Evolutionary conservation across 1,140 invertebrate species (phyloP).

Genomic region (Andricus grossulariae): DNA sequence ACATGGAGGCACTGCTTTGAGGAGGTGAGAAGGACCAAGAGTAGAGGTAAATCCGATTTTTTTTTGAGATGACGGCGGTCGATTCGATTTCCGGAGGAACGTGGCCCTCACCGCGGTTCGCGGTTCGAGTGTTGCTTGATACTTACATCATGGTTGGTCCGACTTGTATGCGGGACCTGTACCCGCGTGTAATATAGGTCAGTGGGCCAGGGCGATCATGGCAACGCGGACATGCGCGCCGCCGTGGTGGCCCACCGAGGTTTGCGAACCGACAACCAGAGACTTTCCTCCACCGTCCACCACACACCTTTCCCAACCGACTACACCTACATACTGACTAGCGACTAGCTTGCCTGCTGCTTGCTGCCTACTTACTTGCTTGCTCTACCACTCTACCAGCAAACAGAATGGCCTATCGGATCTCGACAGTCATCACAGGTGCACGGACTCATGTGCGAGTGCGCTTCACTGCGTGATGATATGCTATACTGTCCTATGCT

Average conservation of each 20-base stretch:
- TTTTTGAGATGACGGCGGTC: background rate
- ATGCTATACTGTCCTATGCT: no score
- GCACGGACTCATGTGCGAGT: background rate
- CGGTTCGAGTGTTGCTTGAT: constrained; percentile 42
- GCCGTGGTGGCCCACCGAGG: constrained; percentile 51
- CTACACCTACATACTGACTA: constrained; percentile 19
- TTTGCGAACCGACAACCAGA: constrained; percentile 44
- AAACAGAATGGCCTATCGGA: background rate
- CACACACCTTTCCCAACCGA: background rate
- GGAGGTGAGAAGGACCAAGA: background rate
- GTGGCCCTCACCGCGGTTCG: constrained; percentile 7
- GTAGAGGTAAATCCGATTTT: background rate
- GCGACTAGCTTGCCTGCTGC: background rate
- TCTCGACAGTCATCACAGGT: constrained; percentile 18
- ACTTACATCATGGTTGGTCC: constrained; percentile 61
- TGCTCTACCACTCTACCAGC: background rate
- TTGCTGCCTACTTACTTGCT: background rate
- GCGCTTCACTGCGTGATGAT: background rate
- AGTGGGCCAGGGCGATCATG: constrained; percentile 75
- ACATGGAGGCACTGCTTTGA: no score
- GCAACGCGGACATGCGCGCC: constrained; percentile 73
- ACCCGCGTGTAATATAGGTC: constrained; percentile 74
- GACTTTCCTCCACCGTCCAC: constrained; percentile 18
- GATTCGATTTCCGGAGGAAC: constrained; percentile 25
- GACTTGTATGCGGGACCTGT: constrained; percentile 70